A percentile compares a stretch with the other conserved stretches of the same genome.
These are phyloP conservation scores for Pangasius sanitwongsei DNA, from an alignment of 2,797 vertebrate genomes.

Conservation along the genomic window DNA sequence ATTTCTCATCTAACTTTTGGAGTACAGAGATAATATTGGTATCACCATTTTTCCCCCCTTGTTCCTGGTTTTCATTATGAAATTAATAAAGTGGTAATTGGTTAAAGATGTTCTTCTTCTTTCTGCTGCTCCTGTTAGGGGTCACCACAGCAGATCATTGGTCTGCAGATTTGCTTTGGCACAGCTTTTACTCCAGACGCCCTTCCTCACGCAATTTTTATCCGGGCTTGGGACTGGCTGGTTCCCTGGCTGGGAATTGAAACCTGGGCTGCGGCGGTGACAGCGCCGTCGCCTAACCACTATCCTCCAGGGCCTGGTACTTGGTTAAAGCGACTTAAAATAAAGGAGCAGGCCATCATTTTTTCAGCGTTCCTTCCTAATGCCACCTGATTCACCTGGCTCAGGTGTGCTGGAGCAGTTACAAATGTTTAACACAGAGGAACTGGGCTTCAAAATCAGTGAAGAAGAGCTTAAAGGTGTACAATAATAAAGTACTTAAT, in stretches of 20 bases:
- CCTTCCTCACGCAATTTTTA: too few species aligned
- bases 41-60: background rate
- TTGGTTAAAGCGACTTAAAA: background rate
- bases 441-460: background rate
- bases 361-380: background rate
- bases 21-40: background rate
- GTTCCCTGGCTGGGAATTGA: too few species aligned
- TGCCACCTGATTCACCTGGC: background rate
- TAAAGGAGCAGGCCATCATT: background rate
- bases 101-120: background rate
- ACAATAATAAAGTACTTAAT: background rate
- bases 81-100: background rate
- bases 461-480: background rate
- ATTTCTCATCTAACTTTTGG: background rate
- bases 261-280: too few species aligned
- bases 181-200: too few species aligned
- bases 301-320: too few species aligned
- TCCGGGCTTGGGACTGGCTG: too few species aligned
- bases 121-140: too few species aligned
- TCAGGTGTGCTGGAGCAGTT: background rate
- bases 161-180: too few species aligned
- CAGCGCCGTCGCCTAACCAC: too few species aligned
- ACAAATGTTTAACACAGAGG: background rate
- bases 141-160: too few species aligned
- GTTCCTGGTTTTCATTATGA: background rate